Base-by-base conservation (phyloP, 2,113 vertebrate species). In the Merops nubicus region DNA sequence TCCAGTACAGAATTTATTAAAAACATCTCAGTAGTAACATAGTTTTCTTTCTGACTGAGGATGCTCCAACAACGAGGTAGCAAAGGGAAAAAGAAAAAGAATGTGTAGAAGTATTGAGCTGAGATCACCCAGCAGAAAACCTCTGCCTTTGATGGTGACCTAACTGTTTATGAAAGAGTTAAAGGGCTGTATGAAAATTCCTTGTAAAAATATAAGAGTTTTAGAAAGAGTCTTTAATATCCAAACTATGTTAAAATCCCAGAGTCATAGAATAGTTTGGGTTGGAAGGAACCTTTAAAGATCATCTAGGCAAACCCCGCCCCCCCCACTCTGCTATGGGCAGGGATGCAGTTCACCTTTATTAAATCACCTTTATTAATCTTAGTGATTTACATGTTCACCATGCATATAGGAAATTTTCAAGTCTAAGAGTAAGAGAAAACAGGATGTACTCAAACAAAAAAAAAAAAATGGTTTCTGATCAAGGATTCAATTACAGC, bases 41-140 rank as follows among this genome's bases (percentile, higher is more conserved):
- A 60, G 2, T 31, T 82, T 85, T 51, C 15, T 47, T 91, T 91
- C 59, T 73, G 12, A 34, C 12, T 51, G 20, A 82, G 6, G 20
- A 12, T 60, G 12, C 5, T 21, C 1, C n/a, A 56, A 63, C 5
- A 40, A 0, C 56, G 40, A 12, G 73, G 26, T 51, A 64, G 16
- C 23, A 20, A 28, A 85, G 75, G 14, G 36, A 65, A 75, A 31
- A 73, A 59, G 26, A 68, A 87, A 84, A 56, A 74, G 2, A 70
- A 34, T 19, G 7, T 34, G 14, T 47, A 47, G 82, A 85, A 47
- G 5, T 15, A 36, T 2, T 77, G 43, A 78, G 17, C 26, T 86
- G 34, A n/a, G 2, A 15, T 78, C 12, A 72, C 9, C 2, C 6
- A 31, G 15, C 38, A 89, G 42, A 70, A 89, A 81, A 63, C 2